Percentiles rank a stretch among this genome's conserved stretches.
Conservation (phyloP, 2,888 invertebrate species). For the Chelonus formosanus region DNA sequence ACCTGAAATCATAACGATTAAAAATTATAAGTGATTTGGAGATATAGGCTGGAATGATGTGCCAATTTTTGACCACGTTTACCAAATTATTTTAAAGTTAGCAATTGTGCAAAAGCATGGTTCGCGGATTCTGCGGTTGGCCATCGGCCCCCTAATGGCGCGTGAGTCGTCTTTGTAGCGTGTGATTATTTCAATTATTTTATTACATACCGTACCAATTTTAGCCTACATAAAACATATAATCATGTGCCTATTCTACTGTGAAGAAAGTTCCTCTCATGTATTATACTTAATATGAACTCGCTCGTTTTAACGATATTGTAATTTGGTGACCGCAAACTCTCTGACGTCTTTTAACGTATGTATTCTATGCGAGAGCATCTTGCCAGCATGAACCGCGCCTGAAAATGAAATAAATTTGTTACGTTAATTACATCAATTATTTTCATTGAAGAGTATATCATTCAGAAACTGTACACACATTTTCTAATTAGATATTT, state of each 20-base stretch:
- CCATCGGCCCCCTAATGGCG: conserved; percentile 45
- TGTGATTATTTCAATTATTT: conserved; percentile 63
- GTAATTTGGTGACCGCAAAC: conserved; percentile 56
- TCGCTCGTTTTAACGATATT: conserved; percentile 57
- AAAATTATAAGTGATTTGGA: too few species aligned
- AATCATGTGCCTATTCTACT: conserved; percentile 54
- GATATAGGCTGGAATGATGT: background rate
- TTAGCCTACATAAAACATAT: conserved; percentile 56
- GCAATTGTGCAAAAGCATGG: conserved; percentile 8
- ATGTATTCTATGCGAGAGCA: background rate
- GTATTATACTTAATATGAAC: conserved; percentile 41
- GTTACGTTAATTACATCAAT: too few species aligned
- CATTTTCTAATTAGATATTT: too few species aligned
- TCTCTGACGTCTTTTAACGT: conserved; percentile 45
- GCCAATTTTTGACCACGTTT: conserved; percentile 16
- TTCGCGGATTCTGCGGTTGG: conserved; percentile 43
- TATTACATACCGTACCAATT: conserved; percentile 59
- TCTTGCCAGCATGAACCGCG: too few species aligned
- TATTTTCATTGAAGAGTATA: too few species aligned
- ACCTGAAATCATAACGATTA: too few species aligned
- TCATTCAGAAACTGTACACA: too few species aligned
- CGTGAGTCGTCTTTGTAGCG: conserved; percentile 48
- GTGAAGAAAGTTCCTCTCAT: conserved; percentile 34
- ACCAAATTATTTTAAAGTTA: conserved; percentile 27
- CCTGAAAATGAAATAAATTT: too few species aligned